These are phyloP conservation scores for Eupristina koningsbergeri DNA, from an alignment of 1,140 invertebrate species.

Conservation along the genomic window DNA sequence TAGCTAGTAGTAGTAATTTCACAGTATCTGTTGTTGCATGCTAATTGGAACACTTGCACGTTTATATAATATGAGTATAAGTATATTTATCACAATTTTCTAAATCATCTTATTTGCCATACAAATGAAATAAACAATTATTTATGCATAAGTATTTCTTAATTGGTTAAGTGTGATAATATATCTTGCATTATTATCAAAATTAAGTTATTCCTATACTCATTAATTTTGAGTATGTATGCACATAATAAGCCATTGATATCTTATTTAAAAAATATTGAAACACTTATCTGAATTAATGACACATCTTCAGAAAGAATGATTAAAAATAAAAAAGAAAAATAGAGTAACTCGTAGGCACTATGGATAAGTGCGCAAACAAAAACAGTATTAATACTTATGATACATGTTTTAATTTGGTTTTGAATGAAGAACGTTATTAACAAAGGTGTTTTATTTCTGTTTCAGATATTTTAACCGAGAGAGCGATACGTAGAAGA, in stretches of 20 bases:
- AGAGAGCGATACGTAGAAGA: not conserved
- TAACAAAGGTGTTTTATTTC: constrained; percentile 22
- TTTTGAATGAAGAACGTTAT: not conserved
- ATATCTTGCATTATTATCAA: too few species aligned
- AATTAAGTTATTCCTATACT: too few species aligned
- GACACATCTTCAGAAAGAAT: not conserved
- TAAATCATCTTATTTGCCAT: too few species aligned
- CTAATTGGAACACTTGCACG: constrained; percentile 15
- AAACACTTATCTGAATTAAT: not conserved
- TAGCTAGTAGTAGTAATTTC: constrained; percentile 33
- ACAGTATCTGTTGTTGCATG: constrained; percentile 15
- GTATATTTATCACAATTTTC: too few species aligned
- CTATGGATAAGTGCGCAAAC: not conserved
- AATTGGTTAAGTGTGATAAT: too few species aligned
- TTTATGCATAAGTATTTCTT: too few species aligned
- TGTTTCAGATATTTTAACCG: constrained; percentile 27
- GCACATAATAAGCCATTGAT: not conserved
- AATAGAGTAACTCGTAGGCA: too few species aligned
- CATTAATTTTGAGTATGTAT: not conserved
- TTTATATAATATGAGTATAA: too few species aligned
- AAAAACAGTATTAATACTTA: not conserved
- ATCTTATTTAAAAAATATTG: not conserved
- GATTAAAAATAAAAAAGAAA: not conserved
- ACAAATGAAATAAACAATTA: too few species aligned
- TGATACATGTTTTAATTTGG: not conserved